A percentile compares a stretch with the other conserved stretches of the same genome.
phyloP scores from a whole-genome alignment of 2,888 invertebrate genomes.

The Drosophila recens region DNA sequence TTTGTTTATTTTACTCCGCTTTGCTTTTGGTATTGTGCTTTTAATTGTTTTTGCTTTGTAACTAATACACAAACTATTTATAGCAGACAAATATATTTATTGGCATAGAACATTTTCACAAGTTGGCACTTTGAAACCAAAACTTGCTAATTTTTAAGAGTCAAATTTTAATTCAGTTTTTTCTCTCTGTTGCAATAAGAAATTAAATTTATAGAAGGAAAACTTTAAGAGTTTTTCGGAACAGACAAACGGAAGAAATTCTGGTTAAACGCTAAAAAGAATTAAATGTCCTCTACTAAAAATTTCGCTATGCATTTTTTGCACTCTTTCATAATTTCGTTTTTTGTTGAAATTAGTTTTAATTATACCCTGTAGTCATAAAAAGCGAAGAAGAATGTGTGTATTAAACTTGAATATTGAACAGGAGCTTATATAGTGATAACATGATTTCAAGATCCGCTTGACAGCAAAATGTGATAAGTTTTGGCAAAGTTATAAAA shows the following conservation, averaged over 20 bases:
- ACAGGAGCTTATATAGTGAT: background rate
- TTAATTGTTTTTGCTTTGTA: constrained; percentile 14
- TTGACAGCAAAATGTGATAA: too few relatives aligned
- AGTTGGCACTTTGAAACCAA: background rate
- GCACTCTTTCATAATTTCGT: background rate
- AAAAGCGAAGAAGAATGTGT: background rate
- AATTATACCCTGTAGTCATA: constrained; percentile 1
- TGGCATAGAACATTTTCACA: constrained; percentile 6
- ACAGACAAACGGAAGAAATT: background rate
- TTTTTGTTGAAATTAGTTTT: constrained; percentile 12
- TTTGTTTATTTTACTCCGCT: constrained; percentile 2
- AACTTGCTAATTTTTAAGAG: constrained; percentile 1
- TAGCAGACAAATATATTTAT: constrained; percentile 16
- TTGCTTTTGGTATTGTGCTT: background rate
- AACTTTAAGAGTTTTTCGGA: background rate
- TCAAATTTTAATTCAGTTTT: constrained; percentile 1
- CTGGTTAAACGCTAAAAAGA: constrained; percentile 3
- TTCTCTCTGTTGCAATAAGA: background rate
- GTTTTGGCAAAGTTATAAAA: too few relatives aligned
- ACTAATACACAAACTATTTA: constrained; percentile 16
- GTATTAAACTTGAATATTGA: too few relatives aligned
- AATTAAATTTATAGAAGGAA: background rate
- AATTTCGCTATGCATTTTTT: constrained; percentile 5
- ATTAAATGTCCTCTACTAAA: constrained; percentile 2
- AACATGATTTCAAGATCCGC: too few relatives aligned